Base-by-base conservation (phyloP, 2,113 vertebrate genomes). In the Pavo muticus region DNA sequence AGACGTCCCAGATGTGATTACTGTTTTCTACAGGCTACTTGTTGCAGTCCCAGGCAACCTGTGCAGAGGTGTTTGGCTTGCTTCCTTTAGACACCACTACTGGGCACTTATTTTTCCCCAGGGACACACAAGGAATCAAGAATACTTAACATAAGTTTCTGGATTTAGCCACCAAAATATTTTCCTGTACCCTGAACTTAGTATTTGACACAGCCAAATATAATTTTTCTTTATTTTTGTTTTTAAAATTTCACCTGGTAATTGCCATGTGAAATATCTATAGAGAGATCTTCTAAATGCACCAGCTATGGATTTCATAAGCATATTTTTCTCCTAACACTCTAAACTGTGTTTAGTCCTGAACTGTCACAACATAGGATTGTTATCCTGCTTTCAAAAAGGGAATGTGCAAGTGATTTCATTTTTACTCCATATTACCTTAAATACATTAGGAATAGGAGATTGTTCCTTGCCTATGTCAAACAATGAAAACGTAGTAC, bases 131-230 rank as follows among this genome's bases (percentile, higher is more conserved):
- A 56, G 2, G 30, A 47, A 15, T 44, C 25, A 48, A 76, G 48
- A 79, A 85, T 79, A 25, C 3, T 0, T 48, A 69, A 73, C 0
- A 0, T 1, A 50, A 3, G 2, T 73, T 91, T 74, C 68, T 70
- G 61, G 37, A 67, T 76, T 67, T 54, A 67, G 29, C 37, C 52
- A 80, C 15, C 9, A 56, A 87, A 91, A 67, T 4, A 1, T 50
- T 30, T 70, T 67, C 5, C n/a, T 67, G 10, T 40, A 70, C 24
- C 18, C 47, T 57, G 17, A 79, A 90, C 84, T n/a, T 32, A 69
- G 11, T 47, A 73, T 79, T 59, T 19, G 45, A 8, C 29, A 39
- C 10, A 64, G 7, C 52, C 8, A 92, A 32, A 24, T 19, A 54
- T 21, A 12, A 63, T 59, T 73, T 81, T 64, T 70, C n/a, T 29